These are phyloP conservation scores for Apolygus lucorum DNA, from an alignment of 1,140 invertebrate species.

Conservation along the genomic window DNA sequence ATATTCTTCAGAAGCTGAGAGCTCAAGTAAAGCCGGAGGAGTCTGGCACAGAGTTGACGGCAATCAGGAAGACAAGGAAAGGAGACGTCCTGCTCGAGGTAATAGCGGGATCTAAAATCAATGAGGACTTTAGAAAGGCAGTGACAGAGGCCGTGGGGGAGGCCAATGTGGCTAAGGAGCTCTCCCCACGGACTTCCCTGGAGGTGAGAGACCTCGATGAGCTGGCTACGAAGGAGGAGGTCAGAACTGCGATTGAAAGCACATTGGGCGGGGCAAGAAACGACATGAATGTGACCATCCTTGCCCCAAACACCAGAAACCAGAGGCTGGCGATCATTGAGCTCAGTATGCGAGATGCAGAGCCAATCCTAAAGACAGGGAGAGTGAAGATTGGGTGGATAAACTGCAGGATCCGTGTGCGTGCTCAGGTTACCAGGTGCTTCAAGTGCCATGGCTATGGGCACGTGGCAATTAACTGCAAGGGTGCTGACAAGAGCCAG, in stretches of 20 bases:
- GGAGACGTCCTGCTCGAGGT: conserved; percentile 5
- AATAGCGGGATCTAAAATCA: background rate
- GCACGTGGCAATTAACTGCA: too few species aligned
- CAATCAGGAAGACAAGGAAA: background rate
- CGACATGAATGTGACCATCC: background rate
- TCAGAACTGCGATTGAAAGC: background rate
- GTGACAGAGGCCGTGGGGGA: background rate
- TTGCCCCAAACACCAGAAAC: background rate
- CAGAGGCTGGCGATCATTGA: conserved; percentile 14
- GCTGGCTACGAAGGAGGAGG: conserved; percentile 3
- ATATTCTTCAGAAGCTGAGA: background rate
- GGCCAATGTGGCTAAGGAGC: background rate
- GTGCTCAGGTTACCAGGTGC: conserved; percentile 1
- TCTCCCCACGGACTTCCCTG: background rate
- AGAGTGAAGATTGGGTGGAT: conserved; percentile 18
- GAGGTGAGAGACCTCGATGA: background rate
- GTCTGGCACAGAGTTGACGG: background rate
- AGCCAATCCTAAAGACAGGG: background rate
- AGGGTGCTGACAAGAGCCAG: background rate
- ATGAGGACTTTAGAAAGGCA: background rate
- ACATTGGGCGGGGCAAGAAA: background rate
- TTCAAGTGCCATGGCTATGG: conserved; percentile 1
- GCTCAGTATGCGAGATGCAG: background rate
- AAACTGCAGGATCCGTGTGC: conserved; percentile 12
- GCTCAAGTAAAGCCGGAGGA: background rate